Base-by-base conservation (phyloP, 2,113 vertebrate species). In the Odobenus rosmarus region DNA sequence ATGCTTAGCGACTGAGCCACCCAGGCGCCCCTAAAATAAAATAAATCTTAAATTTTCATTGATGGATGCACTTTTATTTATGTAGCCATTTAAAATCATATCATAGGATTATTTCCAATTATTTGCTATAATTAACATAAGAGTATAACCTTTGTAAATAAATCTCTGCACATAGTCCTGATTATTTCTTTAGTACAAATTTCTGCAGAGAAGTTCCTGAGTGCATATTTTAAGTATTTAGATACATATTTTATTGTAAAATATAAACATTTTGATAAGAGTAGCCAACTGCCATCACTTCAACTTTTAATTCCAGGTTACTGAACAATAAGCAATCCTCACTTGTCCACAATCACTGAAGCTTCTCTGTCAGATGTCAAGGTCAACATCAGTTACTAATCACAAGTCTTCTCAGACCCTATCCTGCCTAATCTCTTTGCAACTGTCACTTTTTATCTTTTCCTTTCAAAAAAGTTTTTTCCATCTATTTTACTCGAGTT, bases 51-150 rank as follows among this genome's bases (percentile, higher is more conserved):
- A 64, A 4, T 87, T 94, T 94, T 61, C 49, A 80, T 36, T 55
- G 0, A 77, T 86, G 55, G 51, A 62, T 69, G 31, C 13, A 59
- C 9, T 80, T 8, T 90, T 83, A 79, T 49, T 96, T 90, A 76
- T 39, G 93, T 85, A 95, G 39, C 24, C 51, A 94, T 94, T 94
- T 94, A 33, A 95, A 84, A 87, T 51, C 31, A 42, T 67, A 84
- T 15, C 19, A 46, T 18, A 69, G n/a, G 14, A 16, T 84, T 95
- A 89, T 92, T 88, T 92, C 31, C 11, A 72, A 46, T 92, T 82
- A 83, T 90, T 94, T 93, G 31, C 80, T 90, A 15, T 93, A 93
- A 28, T 95, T 94, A 74, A 91, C 55, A 24, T 93, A 91, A 77
- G 1, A 76, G 2, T 89, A 87, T n/a, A 92, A 72, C 5, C 36